Conservation (phyloP, 2,888 invertebrate genomes). For the Lacanobia wlatinum region DNA sequence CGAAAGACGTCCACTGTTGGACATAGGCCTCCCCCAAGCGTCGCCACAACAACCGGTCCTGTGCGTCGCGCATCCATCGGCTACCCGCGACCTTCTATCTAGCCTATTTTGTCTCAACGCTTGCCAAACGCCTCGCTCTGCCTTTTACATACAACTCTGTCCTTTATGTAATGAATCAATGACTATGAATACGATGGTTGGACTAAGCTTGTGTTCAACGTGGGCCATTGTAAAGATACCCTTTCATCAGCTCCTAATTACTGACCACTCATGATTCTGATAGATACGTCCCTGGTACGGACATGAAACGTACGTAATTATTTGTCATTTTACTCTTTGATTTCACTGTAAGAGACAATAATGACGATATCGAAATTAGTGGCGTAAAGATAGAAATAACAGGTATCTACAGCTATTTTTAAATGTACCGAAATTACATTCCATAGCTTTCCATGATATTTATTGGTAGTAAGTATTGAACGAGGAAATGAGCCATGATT, state of each 20-base stretch:
- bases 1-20: too few species aligned
- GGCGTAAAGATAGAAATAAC: background rate
- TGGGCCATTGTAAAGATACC: background rate
- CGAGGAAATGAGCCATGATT: slow-evolving; percentile 16
- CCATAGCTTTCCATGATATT: background rate
- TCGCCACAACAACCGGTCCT: too few species aligned
- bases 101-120: too few species aligned
- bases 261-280: background rate
- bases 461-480: background rate
- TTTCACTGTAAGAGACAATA: background rate
- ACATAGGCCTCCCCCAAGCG: too few species aligned
- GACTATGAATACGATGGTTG: background rate
- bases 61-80: too few species aligned
- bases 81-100: too few species aligned
- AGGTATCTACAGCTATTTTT: background rate
- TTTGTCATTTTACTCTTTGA: background rate
- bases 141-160: too few species aligned
- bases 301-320: slow-evolving; percentile 12
- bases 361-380: background rate
- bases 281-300: background rate
- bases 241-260: slow-evolving; percentile 26
- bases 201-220: background rate
- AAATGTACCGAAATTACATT: background rate
- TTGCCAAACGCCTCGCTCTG: too few species aligned
- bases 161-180: too few species aligned